phyloP scores from a whole-genome alignment of 2,888 invertebrate genomes.

The Biston stratarius region DNA sequence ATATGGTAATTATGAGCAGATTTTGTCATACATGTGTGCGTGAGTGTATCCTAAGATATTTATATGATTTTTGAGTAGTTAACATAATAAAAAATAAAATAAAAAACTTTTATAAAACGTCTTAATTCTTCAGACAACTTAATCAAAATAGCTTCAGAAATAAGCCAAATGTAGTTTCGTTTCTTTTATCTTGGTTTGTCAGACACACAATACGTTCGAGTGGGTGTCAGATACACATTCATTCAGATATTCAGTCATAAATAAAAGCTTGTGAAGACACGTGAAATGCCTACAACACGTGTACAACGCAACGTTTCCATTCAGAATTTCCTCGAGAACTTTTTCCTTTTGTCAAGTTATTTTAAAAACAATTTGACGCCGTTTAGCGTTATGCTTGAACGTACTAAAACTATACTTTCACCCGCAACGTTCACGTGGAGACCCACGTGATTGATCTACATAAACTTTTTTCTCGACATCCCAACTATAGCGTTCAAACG shows the following conservation, averaged over 20 bases:
- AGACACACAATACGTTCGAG: neutral
- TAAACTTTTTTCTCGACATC: too few relatives aligned
- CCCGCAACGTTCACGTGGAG: too few relatives aligned
- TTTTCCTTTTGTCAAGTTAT: neutral
- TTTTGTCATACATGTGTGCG: too few relatives aligned
- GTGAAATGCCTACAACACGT: slow-evolving; percentile 9
- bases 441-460: too few relatives aligned
- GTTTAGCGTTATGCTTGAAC: neutral
- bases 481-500: too few relatives aligned
- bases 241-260: slow-evolving; percentile 11
- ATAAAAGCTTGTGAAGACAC: slow-evolving; percentile 3
- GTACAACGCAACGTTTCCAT: slow-evolving; percentile 3
- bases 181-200: neutral
- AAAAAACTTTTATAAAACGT: too few relatives aligned
- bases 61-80: too few relatives aligned
- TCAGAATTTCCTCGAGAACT: slow-evolving; percentile 11
- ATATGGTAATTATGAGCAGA: too few relatives aligned
- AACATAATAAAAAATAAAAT: too few relatives aligned
- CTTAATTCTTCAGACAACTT: too few relatives aligned
- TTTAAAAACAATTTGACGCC: slow-evolving; percentile 12
- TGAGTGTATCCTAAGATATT: too few relatives aligned
- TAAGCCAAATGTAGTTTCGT: neutral
- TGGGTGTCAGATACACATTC: slow-evolving; percentile 2
- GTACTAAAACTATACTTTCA: neutral
- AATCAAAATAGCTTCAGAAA: too few relatives aligned